Conservation (phyloP, 2,797 vertebrate species). For the Vipera latastei region DNA sequence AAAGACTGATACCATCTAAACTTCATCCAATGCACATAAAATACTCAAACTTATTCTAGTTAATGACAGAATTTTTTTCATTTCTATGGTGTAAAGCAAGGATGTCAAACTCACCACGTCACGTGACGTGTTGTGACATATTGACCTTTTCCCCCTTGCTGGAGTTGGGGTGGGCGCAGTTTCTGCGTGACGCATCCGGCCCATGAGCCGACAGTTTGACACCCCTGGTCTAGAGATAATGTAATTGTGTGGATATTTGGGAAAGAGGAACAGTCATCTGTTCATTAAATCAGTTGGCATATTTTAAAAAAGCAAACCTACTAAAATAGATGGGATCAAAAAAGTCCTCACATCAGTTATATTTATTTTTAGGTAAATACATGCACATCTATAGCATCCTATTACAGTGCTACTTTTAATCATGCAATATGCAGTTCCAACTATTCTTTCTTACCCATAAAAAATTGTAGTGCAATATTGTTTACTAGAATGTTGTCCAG, state of each 20-base stretch:
- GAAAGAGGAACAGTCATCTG: background rate
- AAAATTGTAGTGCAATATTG: slow-evolving; percentile 99
- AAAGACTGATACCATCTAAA: background rate
- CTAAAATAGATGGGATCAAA: background rate
- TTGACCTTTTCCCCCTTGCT: too few species aligned
- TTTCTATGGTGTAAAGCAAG: background rate
- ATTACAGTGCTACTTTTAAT: background rate
- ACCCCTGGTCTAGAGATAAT: background rate
- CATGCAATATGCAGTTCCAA: slow-evolving; percentile 3
- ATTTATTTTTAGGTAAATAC: background rate
- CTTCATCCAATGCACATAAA: background rate
- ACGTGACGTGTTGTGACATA: too few species aligned
- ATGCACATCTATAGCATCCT: background rate
- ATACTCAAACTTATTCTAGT: background rate
- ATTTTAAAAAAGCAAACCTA: background rate
- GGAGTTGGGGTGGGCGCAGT: too few species aligned
- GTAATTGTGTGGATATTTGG: background rate
- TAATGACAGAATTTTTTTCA: background rate
- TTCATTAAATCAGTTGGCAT: background rate
- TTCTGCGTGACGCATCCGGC: too few species aligned
- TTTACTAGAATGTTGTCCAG: slow-evolving; percentile 96
- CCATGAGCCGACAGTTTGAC: too few species aligned
- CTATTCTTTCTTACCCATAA: slow-evolving; percentile 86
- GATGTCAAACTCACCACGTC: too few species aligned
- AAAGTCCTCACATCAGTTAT: background rate